Conservation (phyloP, 2,888 invertebrate species). For the Heterodera filipjevi region DNA sequence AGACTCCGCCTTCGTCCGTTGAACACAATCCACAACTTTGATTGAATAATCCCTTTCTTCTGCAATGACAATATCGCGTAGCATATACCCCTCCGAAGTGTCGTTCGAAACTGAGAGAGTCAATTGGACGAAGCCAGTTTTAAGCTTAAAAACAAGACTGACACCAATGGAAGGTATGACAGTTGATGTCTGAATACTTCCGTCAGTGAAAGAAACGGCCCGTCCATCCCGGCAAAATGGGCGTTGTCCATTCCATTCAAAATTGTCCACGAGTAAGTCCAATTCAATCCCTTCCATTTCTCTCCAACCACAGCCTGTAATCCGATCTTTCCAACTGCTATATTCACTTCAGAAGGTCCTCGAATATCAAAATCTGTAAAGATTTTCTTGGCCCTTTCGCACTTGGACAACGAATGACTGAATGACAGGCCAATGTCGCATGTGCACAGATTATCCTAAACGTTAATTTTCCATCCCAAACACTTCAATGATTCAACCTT, state of each 20-base stretch:
- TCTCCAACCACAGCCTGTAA: neutral
- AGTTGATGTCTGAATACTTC: neutral
- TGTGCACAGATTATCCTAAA: neutral
- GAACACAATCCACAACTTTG: neutral
- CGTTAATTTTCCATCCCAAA: neutral
- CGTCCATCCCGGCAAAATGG: slow-evolving; percentile 4
- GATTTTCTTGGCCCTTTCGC: slow-evolving; percentile 12
- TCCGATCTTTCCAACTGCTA: neutral
- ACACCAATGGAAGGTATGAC: neutral
- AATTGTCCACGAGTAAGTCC: slow-evolving; percentile 4
- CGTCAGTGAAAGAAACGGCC: neutral
- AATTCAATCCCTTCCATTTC: slow-evolving; percentile 10
- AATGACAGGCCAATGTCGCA: slow-evolving; percentile 12
- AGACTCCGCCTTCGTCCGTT: neutral
- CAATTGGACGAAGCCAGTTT: slow-evolving; percentile 16
- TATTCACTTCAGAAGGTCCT: slow-evolving; percentile 14
- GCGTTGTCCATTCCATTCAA: neutral
- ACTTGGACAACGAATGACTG: slow-evolving; percentile 3
- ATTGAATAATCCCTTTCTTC: neutral
- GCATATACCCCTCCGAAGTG: neutral
- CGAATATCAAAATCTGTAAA: slow-evolving; percentile 5
- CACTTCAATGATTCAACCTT: neutral
- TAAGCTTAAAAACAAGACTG: slow-evolving; percentile 19
- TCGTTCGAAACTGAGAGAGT: slow-evolving; percentile 8
- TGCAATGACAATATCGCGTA: neutral